Conservation (phyloP, 2,797 vertebrate species). For the Silurus lanzhouensis region DNA sequence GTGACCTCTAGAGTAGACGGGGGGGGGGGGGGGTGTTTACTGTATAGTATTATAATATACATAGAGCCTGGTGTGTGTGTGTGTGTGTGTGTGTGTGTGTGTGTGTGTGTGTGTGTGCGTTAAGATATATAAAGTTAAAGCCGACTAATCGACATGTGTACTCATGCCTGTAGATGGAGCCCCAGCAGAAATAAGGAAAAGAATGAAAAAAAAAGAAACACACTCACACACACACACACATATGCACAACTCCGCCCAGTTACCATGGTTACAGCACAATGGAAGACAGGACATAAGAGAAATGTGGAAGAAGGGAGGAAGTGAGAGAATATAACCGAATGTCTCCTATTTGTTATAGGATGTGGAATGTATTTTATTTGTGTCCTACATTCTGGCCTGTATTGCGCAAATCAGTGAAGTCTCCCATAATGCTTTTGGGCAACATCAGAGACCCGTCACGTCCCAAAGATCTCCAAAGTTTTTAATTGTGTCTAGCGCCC, state of each 20-base stretch:
- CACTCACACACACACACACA: slow-evolving; percentile 70
- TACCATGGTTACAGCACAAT: slow-evolving; percentile 82
- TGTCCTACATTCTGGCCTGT: too few species aligned
- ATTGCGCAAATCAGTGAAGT: too few species aligned
- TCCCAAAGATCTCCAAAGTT: too few species aligned
- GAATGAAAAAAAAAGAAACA: slow-evolving; percentile 66
- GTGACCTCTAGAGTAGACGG: neutral
- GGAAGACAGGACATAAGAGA: slow-evolving; percentile 78
- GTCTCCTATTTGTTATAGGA: too few species aligned
- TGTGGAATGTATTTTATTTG: too few species aligned
- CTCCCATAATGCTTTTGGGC: too few species aligned
- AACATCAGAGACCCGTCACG: too few species aligned
- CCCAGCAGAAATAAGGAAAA: slow-evolving; percentile 59
- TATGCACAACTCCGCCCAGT: slow-evolving; percentile 72
- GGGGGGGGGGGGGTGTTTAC: too few species aligned
- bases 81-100: neutral
- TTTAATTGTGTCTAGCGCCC: neutral
- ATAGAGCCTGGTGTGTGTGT: neutral
- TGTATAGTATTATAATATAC: neutral
- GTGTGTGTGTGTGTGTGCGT: neutral
- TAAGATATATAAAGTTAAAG: neutral
- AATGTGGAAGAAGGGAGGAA: slow-evolving; percentile 49
- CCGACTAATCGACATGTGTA: neutral
- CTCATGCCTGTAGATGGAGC: slow-evolving; percentile 70
- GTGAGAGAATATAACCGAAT: too few species aligned